Evolutionary conservation across 2,113 vertebrate species (phyloP), one percentile per base, ranked within the genome.

Genomic region (Toxotes jaculatrix): DNA sequence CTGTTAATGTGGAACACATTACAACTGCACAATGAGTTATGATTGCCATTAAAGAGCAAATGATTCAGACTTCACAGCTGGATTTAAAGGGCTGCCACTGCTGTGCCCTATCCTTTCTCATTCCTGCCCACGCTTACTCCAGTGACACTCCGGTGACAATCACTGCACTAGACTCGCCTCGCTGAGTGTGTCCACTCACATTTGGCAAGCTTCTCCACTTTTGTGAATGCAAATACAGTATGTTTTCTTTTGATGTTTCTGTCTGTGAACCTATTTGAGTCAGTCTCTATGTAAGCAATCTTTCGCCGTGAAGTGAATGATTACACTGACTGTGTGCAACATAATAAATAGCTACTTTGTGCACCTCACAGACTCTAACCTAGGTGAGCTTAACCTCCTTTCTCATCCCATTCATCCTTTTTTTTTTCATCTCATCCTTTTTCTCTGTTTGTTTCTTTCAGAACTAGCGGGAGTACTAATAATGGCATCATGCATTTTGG

Each of bases 11-110:
- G 83, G 66, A 91, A 85, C 90, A 89, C 93, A 93, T 94, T 93
- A 92, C 88, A 88, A 87, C 83, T 78, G 81, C 88, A 91, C 93
- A 87, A 91, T 93, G 93, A 93, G 86, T 93, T 93, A 93, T 93
- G 93, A 95, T 94, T 94, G 92, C 88, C 91, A 93, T 94, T 95
- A 94, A 92, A 93, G 73, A 91, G 90, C 87, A 92, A 94, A 93
- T 91, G 91, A 93, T 93, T 94, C 91, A 93, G 90, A 90, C 87
- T 86, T 87, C 92, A 90, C 93, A 89, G 91, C 94, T 93, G 91
- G 93, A 93, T 91, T 80, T 80, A 90, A 87, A 92, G 89, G 72
- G 82, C 86, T 82, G 74, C 78, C 64, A 67, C 87, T 13, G 77
- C 87, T 85, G 79, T 64, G 78, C 76, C 84, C 79, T 65, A 87